A percentile compares a stretch with the other conserved stretches of the same genome.
phyloP scores from a whole-genome alignment of 2,113 vertebrate genomes.

The Dissostichus mawsoni region DNA sequence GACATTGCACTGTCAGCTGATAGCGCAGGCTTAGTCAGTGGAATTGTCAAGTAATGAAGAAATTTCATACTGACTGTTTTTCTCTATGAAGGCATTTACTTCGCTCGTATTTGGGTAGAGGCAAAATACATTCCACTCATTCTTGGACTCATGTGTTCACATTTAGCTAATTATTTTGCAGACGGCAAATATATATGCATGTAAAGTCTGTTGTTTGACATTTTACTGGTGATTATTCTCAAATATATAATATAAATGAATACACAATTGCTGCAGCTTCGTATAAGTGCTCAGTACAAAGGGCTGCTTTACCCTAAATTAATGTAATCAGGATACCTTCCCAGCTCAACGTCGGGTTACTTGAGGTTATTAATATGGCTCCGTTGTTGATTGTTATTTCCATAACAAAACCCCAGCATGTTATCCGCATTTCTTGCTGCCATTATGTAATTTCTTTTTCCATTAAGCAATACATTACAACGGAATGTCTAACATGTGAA shows the following conservation, averaged over 20 bases:
- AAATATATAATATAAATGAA: constrained; percentile 79
- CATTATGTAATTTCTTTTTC: constrained; percentile 27
- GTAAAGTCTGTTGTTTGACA: constrained; percentile 78
- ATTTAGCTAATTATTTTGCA: constrained; percentile 77
- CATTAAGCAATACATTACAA: constrained; percentile 51
- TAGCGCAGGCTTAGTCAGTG: constrained; percentile 69
- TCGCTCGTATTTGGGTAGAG: constrained; percentile 70
- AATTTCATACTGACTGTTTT: constrained; percentile 73
- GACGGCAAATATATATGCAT: constrained; percentile 64
- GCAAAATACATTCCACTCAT: constrained; percentile 75
- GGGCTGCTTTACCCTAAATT: constrained; percentile 70
- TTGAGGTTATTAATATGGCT: constrained; percentile 63
- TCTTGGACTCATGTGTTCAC: constrained; percentile 71
- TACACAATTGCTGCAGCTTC: constrained; percentile 52
- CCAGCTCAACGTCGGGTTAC: constrained; percentile 57
- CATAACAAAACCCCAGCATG: constrained; percentile 19
- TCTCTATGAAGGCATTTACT: constrained; percentile 59
- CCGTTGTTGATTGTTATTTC: constrained; percentile 50
- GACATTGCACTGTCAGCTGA: constrained; percentile 68
- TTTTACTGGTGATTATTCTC: constrained; percentile 67
- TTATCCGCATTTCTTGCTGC: constrained; percentile 13
- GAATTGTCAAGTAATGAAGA: constrained; percentile 75
- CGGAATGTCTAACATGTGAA: constrained; percentile 55
- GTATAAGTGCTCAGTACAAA: constrained; percentile 58
- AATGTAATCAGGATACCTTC: constrained; percentile 69